These are phyloP conservation scores for Varroa destructor DNA, from an alignment of 1,140 invertebrate species.

Conservation along the genomic window DNA sequence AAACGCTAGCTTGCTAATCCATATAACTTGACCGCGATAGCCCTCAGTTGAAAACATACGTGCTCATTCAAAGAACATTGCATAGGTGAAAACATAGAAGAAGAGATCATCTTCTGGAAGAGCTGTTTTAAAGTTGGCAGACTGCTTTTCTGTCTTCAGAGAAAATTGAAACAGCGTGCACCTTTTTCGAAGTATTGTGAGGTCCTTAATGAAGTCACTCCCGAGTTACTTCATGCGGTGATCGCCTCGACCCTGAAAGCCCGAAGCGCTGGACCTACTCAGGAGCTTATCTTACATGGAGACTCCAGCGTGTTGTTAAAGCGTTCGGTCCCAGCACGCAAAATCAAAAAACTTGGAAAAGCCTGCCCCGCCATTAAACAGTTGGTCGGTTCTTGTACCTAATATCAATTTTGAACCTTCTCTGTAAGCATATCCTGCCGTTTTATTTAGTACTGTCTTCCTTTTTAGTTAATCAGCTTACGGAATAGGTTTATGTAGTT, in stretches of 20 bases:
- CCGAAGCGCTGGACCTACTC: conserved; percentile 1
- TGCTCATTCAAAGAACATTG: too few relatives aligned
- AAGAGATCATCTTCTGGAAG: too few relatives aligned
- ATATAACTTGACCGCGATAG: too few relatives aligned
- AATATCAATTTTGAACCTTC: background rate
- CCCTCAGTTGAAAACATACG: too few relatives aligned
- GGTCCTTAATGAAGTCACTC: background rate
- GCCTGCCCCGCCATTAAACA: conserved; percentile 1
- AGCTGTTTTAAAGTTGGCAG: too few relatives aligned
- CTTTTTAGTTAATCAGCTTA: too few relatives aligned
- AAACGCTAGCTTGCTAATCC: too few relatives aligned
- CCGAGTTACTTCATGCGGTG: background rate
- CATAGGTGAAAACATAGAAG: too few relatives aligned
- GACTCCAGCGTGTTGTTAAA: background rate
- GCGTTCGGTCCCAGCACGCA: background rate
- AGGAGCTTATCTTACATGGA: background rate
- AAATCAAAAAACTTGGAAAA: background rate
- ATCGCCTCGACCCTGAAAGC: conserved; percentile 19
- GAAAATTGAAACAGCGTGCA: background rate
- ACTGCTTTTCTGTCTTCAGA: too few relatives aligned
- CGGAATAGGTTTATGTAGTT: too few relatives aligned
- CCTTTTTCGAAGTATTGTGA: background rate
- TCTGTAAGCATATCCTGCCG: too few relatives aligned
- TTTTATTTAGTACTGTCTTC: too few relatives aligned
- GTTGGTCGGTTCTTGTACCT: background rate